A percentile compares a stretch with the other conserved stretches of the same genome.
Conservation (phyloP, 2,797 vertebrate species). For the Coregonus suidteri region DNA sequence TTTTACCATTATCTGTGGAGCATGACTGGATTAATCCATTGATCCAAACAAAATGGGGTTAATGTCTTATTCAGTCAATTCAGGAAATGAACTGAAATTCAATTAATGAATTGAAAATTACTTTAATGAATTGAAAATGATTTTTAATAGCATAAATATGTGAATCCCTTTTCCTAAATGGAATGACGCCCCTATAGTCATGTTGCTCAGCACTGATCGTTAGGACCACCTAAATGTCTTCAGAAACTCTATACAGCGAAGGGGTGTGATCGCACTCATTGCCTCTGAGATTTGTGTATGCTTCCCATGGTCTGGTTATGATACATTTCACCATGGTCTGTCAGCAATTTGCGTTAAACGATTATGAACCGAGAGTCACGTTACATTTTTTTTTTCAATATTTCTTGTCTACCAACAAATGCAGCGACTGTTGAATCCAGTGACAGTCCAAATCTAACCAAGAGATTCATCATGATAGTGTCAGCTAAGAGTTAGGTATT, state of each 20-base stretch:
- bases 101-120: no score
- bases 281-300: conserved; percentile 20
- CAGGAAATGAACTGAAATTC: not conserved
- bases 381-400: no score
- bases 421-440: not conserved
- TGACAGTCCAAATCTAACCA: not conserved
- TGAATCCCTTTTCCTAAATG: not conserved
- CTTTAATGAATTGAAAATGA: no score
- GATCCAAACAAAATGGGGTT: not conserved
- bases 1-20: not conserved
- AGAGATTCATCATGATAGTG: no score
- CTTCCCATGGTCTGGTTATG: conserved; percentile 5
- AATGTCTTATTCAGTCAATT: not conserved
- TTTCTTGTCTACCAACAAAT: conserved; percentile 1
- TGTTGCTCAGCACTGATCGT: not conserved
- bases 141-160: not conserved
- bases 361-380: not conserved
- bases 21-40: not conserved
- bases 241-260: conserved; percentile 49
- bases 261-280: not conserved
- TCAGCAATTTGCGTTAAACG: not conserved
- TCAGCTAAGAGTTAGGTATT: not conserved
- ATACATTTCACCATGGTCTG: conserved; percentile 19
- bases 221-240: conserved; percentile 16
- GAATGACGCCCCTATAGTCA: not conserved